These are phyloP conservation scores for Bovichtus variegatus DNA, from an alignment of 2,797 vertebrate species.

Conservation along the genomic window DNA sequence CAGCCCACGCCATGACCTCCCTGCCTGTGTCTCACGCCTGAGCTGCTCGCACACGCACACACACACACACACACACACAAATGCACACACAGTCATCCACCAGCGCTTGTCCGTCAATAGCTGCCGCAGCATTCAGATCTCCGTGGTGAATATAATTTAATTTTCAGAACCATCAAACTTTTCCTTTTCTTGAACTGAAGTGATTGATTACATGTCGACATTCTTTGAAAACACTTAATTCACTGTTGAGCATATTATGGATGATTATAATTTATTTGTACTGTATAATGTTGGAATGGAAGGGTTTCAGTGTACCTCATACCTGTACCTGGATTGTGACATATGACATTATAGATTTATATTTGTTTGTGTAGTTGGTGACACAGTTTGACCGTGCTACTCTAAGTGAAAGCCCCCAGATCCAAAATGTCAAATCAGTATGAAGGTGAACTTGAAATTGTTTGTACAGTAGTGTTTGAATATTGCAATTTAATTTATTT, in stretches of 20 bases:
- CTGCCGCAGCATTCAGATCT: slow-evolving; percentile 42
- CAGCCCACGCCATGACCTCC: slow-evolving; percentile 92
- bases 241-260: slow-evolving; percentile 13
- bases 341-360: slow-evolving; percentile 50
- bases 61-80: slow-evolving; percentile 7
- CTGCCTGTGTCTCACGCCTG: slow-evolving; percentile 94
- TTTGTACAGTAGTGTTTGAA: slow-evolving; percentile 76
- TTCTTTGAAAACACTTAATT: slow-evolving; percentile 23
- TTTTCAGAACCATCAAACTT: slow-evolving; percentile 23
- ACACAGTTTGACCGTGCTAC: slow-evolving; percentile 65
- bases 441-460: slow-evolving; percentile 75
- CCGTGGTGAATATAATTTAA: slow-evolving; percentile 46
- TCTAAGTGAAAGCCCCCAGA: slow-evolving; percentile 53
- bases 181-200: slow-evolving; percentile 27
- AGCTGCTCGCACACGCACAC: slow-evolving; percentile 52
- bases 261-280: slow-evolving; percentile 48
- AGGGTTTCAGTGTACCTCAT: slow-evolving; percentile 64
- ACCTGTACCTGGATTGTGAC: slow-evolving; percentile 56
- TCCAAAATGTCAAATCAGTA: slow-evolving; percentile 57
- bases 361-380: slow-evolving; percentile 74
- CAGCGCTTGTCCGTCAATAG: slow-evolving; percentile 12
- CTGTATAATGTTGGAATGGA: slow-evolving; percentile 60
- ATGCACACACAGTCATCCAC: slow-evolving; percentile 2
- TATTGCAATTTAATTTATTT: slow-evolving; percentile 96
- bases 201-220: slow-evolving; percentile 31